Base-by-base conservation (phyloP, 2,888 invertebrate genomes). In the Neuroscelio doddi region DNA sequence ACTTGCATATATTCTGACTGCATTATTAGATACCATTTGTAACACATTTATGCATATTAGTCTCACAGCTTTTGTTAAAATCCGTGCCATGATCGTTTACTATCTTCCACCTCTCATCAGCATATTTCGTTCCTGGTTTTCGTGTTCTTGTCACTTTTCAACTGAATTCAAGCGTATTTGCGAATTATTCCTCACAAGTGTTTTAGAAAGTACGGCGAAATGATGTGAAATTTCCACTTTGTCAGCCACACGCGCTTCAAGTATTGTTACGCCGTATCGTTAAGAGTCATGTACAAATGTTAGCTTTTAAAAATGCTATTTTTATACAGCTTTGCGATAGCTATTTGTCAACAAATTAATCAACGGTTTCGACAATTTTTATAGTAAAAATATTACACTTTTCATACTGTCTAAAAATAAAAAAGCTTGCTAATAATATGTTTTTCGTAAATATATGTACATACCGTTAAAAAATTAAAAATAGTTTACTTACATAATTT, bases 11-110 rank as follows among this genome's bases (percentile, higher is more conserved):
- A 21, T 21, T 21, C 21, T 5, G 21, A 21, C 21, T 21, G 44
- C 63, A 52, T 39, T 47, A 38, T 46, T 1, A 21, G 30, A n/a
- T 21, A 57, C 52, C 21, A 57, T 63, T 57, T 63, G 47, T 47
- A 57, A 63, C 52, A 26, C 52, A 46, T 64, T 57, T 64, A 64
- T 64, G 57, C 57, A 47, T 52, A 64, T 57, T 44, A 64, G 56
- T 45, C 24, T 42, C 42, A 38, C 51, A 46, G 42, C 62, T 63
- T 51, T 63, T 55, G 56, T 56, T 56, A 56, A 62, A 56, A 63
- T 56, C 32, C 47, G 42, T 42, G 42, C 24, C 42, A 53, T 24
- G 59, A 47, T 61, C 59, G 42, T 52, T 36, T 21, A 10, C 44
- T 24, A 52, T 36, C 32, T 16, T 14, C 45, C 27, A 7, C 14